Base-by-base conservation (phyloP, 2,113 vertebrate genomes). In the Macrotus californicus region DNA sequence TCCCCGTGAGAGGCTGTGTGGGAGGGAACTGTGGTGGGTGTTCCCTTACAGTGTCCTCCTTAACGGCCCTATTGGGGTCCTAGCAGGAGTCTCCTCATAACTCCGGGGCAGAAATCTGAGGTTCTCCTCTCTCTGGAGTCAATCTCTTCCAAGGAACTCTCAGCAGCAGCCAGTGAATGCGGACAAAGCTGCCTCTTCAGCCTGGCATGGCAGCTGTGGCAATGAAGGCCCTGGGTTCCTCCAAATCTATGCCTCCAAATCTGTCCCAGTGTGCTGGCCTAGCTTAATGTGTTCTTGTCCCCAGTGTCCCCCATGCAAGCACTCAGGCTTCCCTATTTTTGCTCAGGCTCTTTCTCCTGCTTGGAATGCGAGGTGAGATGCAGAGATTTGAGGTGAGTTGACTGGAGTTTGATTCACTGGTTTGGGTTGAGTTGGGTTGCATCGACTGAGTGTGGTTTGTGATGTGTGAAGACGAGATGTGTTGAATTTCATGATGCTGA, bases 301-400 rank as follows among this genome's bases (percentile, higher is more conserved):
- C 46, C 36, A 1, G 0, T 36, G 14, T 3, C 5, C 21, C n/a
- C 54, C 34, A 0, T 4, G 41, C 87, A 56, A 48, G 8, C 26
- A 43, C 2, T 36, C 79, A 8, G 1, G n/a, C 52, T 36, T 18
- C 66, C 46, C 4, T 11, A 5, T 70, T 22, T 54, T 76, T 36
- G 41, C 66, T 93, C 50, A 18, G 3, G 29, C 26, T 54, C 26
- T 36, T 70, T 86, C 66, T 79, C 21, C 73, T 39, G 19, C 88
- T 54, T 39, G 13, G 84, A 81, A 39, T 26, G 26, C 2, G 4
- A 85, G 10, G 5, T 29, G 43, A 66, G 56, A 34, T 26, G 29
- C 16, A 8, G 8, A 3, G 39, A 50, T 59, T 26, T 7, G 41
- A 61, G 7, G 39, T 24, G 73, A 91, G 43, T 12, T 56, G 48